phyloP scores from a whole-genome alignment of 2,797 vertebrate species.

The Apogon hyalosoma region DNA sequence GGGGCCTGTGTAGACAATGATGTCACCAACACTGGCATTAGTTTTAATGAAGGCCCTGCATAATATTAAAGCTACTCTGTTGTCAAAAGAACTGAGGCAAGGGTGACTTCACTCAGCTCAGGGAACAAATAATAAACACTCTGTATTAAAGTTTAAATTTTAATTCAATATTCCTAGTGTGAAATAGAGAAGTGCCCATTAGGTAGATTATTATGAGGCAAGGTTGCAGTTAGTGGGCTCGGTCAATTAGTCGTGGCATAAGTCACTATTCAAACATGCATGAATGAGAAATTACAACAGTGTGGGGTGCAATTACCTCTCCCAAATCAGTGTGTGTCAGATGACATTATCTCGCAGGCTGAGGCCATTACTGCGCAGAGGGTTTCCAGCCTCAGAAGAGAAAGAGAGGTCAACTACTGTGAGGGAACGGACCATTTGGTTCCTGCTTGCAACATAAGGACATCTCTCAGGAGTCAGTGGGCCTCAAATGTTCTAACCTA shows the following conservation, averaged over 20 bases:
- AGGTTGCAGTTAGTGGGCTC: constrained; percentile 48
- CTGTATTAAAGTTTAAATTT: constrained; percentile 33
- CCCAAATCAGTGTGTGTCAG: constrained; percentile 76
- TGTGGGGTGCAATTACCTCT: constrained; percentile 76
- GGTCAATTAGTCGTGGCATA: constrained; percentile 72
- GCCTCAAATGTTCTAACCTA: constrained; percentile 30
- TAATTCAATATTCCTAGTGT: constrained; percentile 55
- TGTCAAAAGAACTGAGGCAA: constrained; percentile 36
- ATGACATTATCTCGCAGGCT: constrained; percentile 76
- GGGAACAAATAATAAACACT: constrained; percentile 62
- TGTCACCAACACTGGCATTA: constrained; percentile 62
- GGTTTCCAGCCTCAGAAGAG: constrained; percentile 50
- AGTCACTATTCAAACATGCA: constrained; percentile 81
- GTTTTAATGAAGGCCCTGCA: constrained; percentile 46
- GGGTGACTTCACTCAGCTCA: constrained; percentile 50
- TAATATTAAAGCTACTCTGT: constrained; percentile 16
- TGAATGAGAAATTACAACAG: constrained; percentile 83
- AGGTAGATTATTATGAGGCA: constrained; percentile 61
- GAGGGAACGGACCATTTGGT: constrained; percentile 46
- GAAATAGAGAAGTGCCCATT: constrained; percentile 63
- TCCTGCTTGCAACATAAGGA: constrained; percentile 53
- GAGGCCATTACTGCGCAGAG: constrained; percentile 62
- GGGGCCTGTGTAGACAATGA: constrained; percentile 61
- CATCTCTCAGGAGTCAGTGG: constrained; percentile 47
- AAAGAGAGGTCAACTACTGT: constrained; percentile 70